A percentile compares a stretch with the other conserved stretches of the same genome.
Evolutionary conservation across 2,797 vertebrate genomes (phyloP).

Genomic region (Darevskia nairensis): DNA sequence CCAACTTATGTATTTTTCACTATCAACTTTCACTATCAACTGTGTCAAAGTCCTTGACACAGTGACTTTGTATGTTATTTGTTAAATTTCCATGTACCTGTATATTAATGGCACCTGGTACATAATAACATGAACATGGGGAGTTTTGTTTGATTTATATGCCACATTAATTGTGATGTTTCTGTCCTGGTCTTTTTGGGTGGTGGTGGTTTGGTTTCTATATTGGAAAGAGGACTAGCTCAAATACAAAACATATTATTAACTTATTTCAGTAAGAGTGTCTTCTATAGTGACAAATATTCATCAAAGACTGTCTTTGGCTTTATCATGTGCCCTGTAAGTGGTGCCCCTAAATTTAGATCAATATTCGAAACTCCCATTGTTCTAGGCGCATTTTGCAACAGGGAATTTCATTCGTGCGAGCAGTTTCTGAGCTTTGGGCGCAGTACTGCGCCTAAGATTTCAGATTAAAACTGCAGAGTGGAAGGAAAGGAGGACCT

Average conservation of each 20-base stretch:
- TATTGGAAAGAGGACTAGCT: background rate
- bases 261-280: background rate
- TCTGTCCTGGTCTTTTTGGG: background rate
- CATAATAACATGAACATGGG: background rate
- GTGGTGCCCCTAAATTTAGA: constrained; percentile 14
- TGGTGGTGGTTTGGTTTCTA: background rate
- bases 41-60: background rate
- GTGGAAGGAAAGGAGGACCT: too few species aligned
- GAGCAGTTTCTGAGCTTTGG: too few species aligned
- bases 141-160: background rate
- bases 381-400: too few species aligned
- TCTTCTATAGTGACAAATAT: background rate
- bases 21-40: background rate
- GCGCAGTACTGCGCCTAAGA: too few species aligned
- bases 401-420: too few species aligned
- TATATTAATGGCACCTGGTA: background rate
- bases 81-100: background rate
- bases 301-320: background rate
- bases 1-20: background rate
- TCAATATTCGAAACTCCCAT: constrained; percentile 1
- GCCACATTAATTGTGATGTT: background rate
- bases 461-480: too few species aligned
- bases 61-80: background rate
- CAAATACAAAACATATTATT: too few species aligned
- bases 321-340: background rate